These are phyloP conservation scores for Oxyruncus cristatus DNA, from an alignment of 2,113 vertebrate species.

Conservation along the genomic window DNA sequence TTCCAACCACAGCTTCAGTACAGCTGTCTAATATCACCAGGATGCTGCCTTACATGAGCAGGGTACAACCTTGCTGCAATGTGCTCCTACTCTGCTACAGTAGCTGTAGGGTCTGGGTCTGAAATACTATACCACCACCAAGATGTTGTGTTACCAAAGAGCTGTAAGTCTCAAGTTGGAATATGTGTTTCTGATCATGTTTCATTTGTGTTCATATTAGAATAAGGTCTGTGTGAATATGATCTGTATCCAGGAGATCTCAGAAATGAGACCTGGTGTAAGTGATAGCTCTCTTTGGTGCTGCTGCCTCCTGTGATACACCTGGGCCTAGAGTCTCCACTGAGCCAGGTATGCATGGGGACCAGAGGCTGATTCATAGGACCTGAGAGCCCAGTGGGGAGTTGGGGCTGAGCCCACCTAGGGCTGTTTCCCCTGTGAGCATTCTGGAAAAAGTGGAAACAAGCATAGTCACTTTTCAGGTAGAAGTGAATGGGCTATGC, in stretches of 20 bases:
- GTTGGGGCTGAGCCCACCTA: neutral
- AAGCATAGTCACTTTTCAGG: neutral
- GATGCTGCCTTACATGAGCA: neutral
- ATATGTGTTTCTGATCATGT: neutral
- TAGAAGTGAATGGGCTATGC: neutral
- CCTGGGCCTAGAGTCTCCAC: neutral
- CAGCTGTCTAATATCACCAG: neutral
- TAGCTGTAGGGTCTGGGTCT: neutral
- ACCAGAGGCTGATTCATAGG: neutral
- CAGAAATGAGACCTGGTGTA: neutral
- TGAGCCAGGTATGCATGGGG: neutral
- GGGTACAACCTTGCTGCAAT: neutral
- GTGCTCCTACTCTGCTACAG: neutral
- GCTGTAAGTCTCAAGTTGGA: neutral
- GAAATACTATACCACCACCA: neutral
- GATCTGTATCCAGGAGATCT: neutral
- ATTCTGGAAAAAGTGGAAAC: neutral
- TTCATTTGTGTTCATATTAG: neutral
- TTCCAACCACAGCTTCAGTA: neutral
- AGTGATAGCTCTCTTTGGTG: neutral
- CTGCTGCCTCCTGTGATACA: neutral
- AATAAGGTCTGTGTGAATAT: neutral
- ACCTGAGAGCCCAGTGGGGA: neutral
- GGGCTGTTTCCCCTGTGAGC: neutral
- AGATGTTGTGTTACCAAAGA: neutral